Evolutionary conservation across 1,140 invertebrate species (phyloP), one percentile per base, ranked within the genome.

Genomic region (Achatina immaculata): DNA sequence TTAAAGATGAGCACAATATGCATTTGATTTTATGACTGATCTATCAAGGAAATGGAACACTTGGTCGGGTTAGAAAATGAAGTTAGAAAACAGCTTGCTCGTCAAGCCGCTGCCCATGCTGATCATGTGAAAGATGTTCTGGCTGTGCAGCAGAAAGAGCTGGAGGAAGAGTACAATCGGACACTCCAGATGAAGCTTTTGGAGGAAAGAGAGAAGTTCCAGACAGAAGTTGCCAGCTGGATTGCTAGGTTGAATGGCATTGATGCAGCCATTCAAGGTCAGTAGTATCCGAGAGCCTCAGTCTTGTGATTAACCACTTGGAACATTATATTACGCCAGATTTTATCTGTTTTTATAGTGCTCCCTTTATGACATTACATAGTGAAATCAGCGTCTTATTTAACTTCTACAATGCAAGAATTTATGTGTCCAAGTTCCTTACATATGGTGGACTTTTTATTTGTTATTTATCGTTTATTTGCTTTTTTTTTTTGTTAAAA

Each of bases 231-330:
- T 19, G 95, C 95, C 1, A 93, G 93, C 0, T 94, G 96, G 91
- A 93, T 97, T 42, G 95, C 95, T n/a, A 94, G 96, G 88, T 91
- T 98, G 73, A 94, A 94, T 81, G 97, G 96, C n/a, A 95, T 99
- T 82, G 96, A 98, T 90, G 92, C 94, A 62, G 96, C 96, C 0
- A 92, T 99, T 4, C 95, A 95, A 93, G 94, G 96, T 97, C 89
- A 93, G 58, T 62, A 14, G 24, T 45, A 9, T 45, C 7, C 19
- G 7, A 45, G 7, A 9, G 19, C 7, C 7, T 45, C 7, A 9
- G 7, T 45, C 7, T 45, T 9, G 43, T 45, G 19, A 9, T 45
- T 7, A 9, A 9, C 7, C 19, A 45, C 19, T 45, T 45, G 43
- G 43, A 9, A 45, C 43, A 45, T 45, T 9, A 7, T 45, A 7